Base-by-base conservation (phyloP, 2,888 invertebrate genomes). In the Oxytorus armatus region DNA sequence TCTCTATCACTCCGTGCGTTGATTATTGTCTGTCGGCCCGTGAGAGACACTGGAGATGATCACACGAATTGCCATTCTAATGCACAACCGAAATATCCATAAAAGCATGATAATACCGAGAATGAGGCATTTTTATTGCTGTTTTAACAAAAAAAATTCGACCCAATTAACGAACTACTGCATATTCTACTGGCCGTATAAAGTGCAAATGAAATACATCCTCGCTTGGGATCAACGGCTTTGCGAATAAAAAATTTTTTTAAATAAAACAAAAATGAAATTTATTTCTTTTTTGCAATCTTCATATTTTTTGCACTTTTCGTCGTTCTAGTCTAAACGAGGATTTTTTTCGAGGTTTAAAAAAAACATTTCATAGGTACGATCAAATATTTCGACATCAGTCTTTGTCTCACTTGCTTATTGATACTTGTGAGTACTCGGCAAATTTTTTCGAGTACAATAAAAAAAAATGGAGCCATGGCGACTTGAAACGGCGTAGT, bases 21-120 rank as follows among this genome's bases (percentile, higher is more conserved):
- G 61, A 63, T 69, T 36, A 7, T 39, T 53, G 23, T 36, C 59
- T 49, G 47, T 51, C 42, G 59, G 36, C 55, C 68, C 69, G 49
- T 53, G 68, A 75, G 70, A 78, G 75, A 59, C 75, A 76, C 78
- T 78, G 66, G 73, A 78, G 65, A 74, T 14, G 61, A 25, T 16
- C 11, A 49, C 68, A 51, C 51, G 47, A 57, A 66, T 82, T 66
- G 59, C 65, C 68, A 79, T 33, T 72, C 18, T 77, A 76, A 80
- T 73, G 66, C 69, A 69, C 33, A 80, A 80, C 63, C 80, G 65
- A 82, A n/a, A 78, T 78, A 66, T 73, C 55, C 53, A 25, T 44
- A 63, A 66, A 57, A 57, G 47, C 1, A 14, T 21, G 10, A 36
- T n/a, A n/a, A n/a, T 25, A 66, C 61, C 11, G 33, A 53, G 39